These are phyloP conservation scores for Anomalospiza imberbis DNA, from an alignment of 2,797 vertebrate genomes.

Conservation along the genomic window DNA sequence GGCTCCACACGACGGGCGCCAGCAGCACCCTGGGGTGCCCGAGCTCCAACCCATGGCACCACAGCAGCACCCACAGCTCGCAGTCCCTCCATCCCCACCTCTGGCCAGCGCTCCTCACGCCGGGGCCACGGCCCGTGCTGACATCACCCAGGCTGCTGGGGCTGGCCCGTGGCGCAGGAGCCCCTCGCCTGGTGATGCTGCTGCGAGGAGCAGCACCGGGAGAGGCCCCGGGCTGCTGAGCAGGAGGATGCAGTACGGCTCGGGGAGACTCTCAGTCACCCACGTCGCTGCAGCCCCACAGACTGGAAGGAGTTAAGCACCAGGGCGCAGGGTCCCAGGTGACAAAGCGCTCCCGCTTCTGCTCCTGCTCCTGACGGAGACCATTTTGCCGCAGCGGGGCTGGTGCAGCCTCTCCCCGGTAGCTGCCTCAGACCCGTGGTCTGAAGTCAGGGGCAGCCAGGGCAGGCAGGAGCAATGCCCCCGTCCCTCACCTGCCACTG, in stretches of 20 bases:
- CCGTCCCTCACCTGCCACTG: no score
- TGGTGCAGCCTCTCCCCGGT: slow-evolving; percentile 1
- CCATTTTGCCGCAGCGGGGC: slow-evolving; percentile 58
- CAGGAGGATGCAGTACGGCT: not conserved
- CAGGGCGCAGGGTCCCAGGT: not conserved
- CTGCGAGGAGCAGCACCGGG: not conserved
- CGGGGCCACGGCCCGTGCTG: not conserved
- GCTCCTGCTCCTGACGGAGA: not conserved
- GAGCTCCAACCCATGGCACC: not conserved
- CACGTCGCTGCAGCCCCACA: not conserved
- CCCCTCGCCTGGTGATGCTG: not conserved
- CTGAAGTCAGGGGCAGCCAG: not conserved
- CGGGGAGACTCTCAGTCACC: not conserved
- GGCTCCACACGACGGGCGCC: accelerated
- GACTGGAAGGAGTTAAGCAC: slow-evolving; percentile 20
- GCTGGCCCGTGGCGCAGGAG: not conserved
- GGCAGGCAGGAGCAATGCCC: not conserved
- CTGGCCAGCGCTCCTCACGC: not conserved
- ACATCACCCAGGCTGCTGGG: not conserved
- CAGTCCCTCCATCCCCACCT: accelerated
- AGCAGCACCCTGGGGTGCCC: not conserved
- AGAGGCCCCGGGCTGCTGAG: not conserved
- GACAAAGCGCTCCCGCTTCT: not conserved
- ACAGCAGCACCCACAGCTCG: not conserved
- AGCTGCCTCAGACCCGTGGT: not conserved